Base-by-base conservation (phyloP, 2,888 invertebrate species). In the Drosophila macrospina region DNA sequence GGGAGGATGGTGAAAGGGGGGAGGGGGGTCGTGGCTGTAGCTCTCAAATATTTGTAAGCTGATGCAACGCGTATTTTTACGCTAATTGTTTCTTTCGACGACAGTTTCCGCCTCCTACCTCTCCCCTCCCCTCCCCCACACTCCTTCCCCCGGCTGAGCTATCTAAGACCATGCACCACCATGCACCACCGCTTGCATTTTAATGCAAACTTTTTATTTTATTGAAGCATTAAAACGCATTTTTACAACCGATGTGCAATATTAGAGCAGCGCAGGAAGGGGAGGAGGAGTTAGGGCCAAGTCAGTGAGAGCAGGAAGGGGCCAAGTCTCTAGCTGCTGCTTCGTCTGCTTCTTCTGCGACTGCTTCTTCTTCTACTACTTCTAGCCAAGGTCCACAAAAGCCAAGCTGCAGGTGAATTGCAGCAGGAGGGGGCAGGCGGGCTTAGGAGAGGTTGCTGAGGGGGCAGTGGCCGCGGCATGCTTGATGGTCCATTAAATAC, bases 191-290 rank as follows among this genome's bases (percentile, higher is more conserved):
- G 60, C 37, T 79, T 65, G 63, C 62, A 51, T 61, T 81, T 90
- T 86, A 90, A 88, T 89, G 86, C 77, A 80, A 91, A 89, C 86
- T 90, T 82, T 85, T 78, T 87, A 84, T 90, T 90, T 90, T 90
- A 90, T 90, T 89, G 90, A 80, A 79, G 82, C 90, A 90, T 90
- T 90, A 90, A 90, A 90, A 89, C 80, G 84, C 87, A 89, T 88
- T 90, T 89, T 89, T 83, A 90, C 81, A 88, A 84, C 86, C 88
- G 72, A 79, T 84, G 84, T 84, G 86, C 83, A 80, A 80, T 84
- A 84, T 84, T 84, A 80, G 78, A 78, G 83, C 74, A 69, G 74
- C 68, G 47, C 61, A 42, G 20, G 20, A 20, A 20, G 74, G 68
- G 47, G 59, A 42, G 20, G 20, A 20, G 3, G 30, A 54, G 63